Evolutionary conservation across 2,797 vertebrate species (phyloP).

Genomic region (Phrynocephalus forsythii): DNA sequence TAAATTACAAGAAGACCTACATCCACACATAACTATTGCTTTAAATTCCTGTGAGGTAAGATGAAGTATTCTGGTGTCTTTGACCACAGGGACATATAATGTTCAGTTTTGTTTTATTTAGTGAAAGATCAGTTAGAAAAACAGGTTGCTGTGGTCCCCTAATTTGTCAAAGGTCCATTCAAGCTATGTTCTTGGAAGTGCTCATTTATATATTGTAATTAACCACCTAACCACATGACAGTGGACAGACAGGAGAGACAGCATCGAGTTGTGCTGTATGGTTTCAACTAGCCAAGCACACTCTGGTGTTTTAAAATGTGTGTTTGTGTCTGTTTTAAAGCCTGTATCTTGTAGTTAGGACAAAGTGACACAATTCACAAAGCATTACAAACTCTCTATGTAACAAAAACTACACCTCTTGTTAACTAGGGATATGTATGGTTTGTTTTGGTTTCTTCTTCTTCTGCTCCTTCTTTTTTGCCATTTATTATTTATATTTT

Average conservation of each 20-base stretch:
- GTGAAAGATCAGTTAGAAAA: background rate
- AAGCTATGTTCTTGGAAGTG: background rate
- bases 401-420: too few relatives aligned
- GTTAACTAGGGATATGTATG: too few relatives aligned
- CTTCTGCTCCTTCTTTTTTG: too few relatives aligned
- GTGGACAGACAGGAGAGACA: background rate
- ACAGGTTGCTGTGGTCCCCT: background rate
- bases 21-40: slow-evolving; percentile 26
- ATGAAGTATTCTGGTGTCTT: background rate
- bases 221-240: background rate
- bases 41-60: slow-evolving; percentile 6
- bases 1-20: slow-evolving; percentile 3
- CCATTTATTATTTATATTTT: too few relatives aligned
- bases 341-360: background rate
- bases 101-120: background rate
- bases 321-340: background rate
- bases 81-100: background rate
- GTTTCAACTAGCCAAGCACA: background rate
- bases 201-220: background rate
- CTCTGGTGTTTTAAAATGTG: background rate
- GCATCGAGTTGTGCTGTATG: background rate
- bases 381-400: too few relatives aligned
- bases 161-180: background rate
- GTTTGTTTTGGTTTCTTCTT: too few relatives aligned
- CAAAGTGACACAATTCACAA: too few relatives aligned